Base-by-base conservation (phyloP, 1,140 invertebrate genomes). In the Odontomachus brunneus region DNA sequence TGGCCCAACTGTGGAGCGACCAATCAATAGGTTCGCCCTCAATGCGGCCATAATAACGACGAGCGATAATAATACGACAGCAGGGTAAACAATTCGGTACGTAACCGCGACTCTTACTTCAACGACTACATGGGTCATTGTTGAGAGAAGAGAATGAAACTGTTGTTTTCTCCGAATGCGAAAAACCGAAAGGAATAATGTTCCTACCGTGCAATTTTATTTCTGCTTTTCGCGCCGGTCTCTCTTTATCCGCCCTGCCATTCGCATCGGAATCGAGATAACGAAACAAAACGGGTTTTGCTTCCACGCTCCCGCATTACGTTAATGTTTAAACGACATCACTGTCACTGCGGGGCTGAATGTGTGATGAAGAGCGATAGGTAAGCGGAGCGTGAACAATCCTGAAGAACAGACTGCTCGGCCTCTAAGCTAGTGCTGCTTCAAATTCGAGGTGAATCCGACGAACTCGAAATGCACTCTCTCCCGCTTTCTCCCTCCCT, bases 381-480 rank as follows among this genome's bases (percentile, higher is more conserved):
- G 17, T 62, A 49, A 73, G 15, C 12, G 49, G n/a, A 51, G 11
- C n/a, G 14, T 19, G 26, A 49, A 75, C 9, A 7, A 65, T 38
- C 15, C 49, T n/a, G 49, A 65, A 55, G 48, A 38, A 53, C 73
- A 65, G 14, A 12, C 29, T 24, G 48, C 29, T 66, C 29, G 24
- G 14, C 33, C 26, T 71, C 63, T 24, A 71, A 80, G 71, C 66
- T 51, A n/a, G 22, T 11, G 24, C 7, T 1, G 38, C 9, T 44
- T 69, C 66, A 24, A 12, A n/a, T 69, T 69, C 66, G 51, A 33
- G 5, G 29, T 3, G 29, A 51, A 69, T 24, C 22, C 66, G 24
- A 12, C 19, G 7, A 44, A 15, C 62, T 51, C n/a, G 44, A 51
- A 63, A 44, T 44, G 9, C 38, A 44, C 38, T 53, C 48, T 29